Base-by-base conservation (phyloP, 2,888 invertebrate genomes). In the Camponotus fellah region DNA sequence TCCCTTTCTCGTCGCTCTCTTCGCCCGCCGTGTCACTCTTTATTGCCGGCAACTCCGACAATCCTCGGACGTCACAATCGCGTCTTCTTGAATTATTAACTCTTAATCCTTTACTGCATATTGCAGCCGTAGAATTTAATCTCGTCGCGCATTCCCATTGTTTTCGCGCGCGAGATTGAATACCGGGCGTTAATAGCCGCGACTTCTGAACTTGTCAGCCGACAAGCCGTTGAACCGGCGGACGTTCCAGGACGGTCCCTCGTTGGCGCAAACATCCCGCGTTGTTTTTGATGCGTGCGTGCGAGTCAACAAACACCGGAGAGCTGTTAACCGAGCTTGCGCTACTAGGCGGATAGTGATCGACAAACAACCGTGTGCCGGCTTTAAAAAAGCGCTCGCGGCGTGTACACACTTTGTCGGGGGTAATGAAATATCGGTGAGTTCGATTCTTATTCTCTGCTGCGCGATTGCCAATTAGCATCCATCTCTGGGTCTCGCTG, bases 71-170 rank as follows among this genome's bases (percentile, higher is more conserved):
- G 60, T 81, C 72, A 80, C 46, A 88, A 87, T 86, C 86, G 85
- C 80, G 64, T 79, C 80, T 74, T 82, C 81, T 69, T 89, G 84
- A 87, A 83, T 86, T 89, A 88, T 87, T 89, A 86, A 87, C 89
- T 82, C 86, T 81, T 85, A 82, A 88, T 84, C 76, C 88, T 83
- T 87, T 82, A 86, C 75, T 82, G 84, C 85, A 49, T 81, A 81
- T 81, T 81, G 81, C 81, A 21, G 14, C 40, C 53, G 64, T 64
- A 75, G 74, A 65, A 81, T 81, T 74, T 64, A 74, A 74, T 72
- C 81, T 74, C 64, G 32, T 53, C 74, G 53, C 43, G 75, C 49
- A 17, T 43, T 58, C 40, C 58, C 79, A 71, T 80, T 80, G 79
- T 80, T 80, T 60, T 81, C 81, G 64, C 75, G 56, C 60, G 75